phyloP scores from a whole-genome alignment of 2,797 vertebrate species.

The Potorous gilbertii region DNA sequence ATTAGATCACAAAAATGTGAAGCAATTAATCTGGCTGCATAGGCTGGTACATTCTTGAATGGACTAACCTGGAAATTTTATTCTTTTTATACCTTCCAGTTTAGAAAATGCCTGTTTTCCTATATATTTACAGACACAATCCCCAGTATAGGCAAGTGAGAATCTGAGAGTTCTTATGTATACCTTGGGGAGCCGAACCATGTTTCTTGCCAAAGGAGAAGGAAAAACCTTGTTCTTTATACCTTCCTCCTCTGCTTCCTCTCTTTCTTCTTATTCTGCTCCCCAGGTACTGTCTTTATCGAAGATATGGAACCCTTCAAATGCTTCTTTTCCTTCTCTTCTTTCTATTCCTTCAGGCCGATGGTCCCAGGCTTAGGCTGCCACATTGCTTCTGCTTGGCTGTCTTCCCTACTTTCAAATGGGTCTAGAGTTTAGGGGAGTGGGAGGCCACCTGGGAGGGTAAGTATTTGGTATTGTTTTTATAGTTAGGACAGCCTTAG shows the following conservation, averaged over 20 bases:
- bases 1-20: slow-evolving; percentile 2
- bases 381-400: background rate
- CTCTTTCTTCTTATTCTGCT: background rate
- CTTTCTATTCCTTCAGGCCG: background rate
- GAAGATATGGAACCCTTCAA: background rate
- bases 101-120: slow-evolving; percentile 32
- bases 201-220: slow-evolving; percentile 1
- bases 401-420: background rate
- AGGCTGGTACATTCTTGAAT: background rate
- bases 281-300: background rate
- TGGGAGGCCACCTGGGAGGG: slow-evolving; percentile 8
- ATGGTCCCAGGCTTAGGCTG: background rate
- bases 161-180: slow-evolving; percentile 28
- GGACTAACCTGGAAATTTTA: slow-evolving; percentile 4
- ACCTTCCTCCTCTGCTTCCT: background rate
- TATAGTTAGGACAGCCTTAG: background rate
- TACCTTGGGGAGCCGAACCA: slow-evolving; percentile 2
- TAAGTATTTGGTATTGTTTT: background rate
- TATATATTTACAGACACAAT: slow-evolving; percentile 2
- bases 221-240: background rate
- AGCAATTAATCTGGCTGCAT: background rate
- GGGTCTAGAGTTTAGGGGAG: slow-evolving; percentile 19
- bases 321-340: background rate
- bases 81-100: background rate
- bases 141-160: background rate